Evolutionary conservation across 2,888 invertebrate genomes (phyloP), one percentile per base, ranked within the genome.

Genomic region (Melangyna quadrimaculata): DNA sequence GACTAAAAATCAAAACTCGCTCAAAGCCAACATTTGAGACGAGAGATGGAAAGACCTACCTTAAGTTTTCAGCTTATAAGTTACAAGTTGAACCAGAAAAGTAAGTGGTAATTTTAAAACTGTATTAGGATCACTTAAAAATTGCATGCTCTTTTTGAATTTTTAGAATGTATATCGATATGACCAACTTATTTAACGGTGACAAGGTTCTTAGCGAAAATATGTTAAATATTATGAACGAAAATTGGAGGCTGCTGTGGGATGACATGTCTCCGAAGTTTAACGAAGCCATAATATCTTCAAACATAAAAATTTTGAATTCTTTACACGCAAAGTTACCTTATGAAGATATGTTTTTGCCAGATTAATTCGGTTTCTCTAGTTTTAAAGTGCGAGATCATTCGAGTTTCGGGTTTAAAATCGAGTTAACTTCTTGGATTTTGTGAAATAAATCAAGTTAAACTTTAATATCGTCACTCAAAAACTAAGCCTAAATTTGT

Each of bases 161-260:
- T 61, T 67, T 14, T 51, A 90, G 90, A 14, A 88, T 89, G 0
- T 59, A 87, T 45, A 86, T 89, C 4, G 55, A 89, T 3, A 75
- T 90, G 89, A 84, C 89, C 5, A 90, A 90, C 70, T 86, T 90
- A 3, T 90, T 90, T 61, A 88, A 88, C 17, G 88, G 89, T 22
- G 90, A 90, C 40, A 65, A 69, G 32, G 88, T 88, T 2, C 77
- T 90, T 6, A 82, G 88, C 2, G 88, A 90, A 1, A 90, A 88
- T 69, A 89, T 89, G 2, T 12, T 90, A 24, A 87, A 88, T 55
- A 81, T 89, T 1, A 81, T 90, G 1, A 90, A 90, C 45, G 88
- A 88, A 10, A 88, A 90, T 22, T 90, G 89, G 89, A 51, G 75
- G 1, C 22, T 88, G 1, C 61, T 90, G 7, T 87, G 88, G 19